Evolutionary conservation across 2,797 vertebrate species (phyloP), one percentile per base, ranked within the genome.

Genomic region (Agapornis canus): DNA sequence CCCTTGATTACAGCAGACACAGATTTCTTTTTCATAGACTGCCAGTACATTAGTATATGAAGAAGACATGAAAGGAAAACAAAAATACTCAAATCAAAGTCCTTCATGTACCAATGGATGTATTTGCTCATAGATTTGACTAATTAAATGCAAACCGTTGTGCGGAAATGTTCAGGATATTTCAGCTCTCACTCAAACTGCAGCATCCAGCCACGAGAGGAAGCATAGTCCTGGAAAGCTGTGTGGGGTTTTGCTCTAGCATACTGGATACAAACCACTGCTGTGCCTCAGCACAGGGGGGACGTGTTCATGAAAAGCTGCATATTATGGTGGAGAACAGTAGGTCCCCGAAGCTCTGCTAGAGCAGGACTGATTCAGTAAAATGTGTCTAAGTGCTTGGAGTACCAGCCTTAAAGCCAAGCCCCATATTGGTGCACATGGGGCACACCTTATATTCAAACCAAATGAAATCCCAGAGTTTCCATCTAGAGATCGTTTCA

Each of bases 1-100:
- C 54, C 81, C 63, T 86, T 92, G 91, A 93, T 94, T 92, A 94
- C 66, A 92, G 91, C 70, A 88, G 59, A 39, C 86, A 82, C 68
- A 86, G 76, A 91, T 92, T 94, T 76, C 72, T 91, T 93, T 95
- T 95, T 94, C 73, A 72, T 59, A 70, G 77, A 35, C 82, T 91
- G 90, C 70, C 85, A 82, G 49, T 60, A 39, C 26, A 57, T 51
- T 91, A 93, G 93, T 81, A 63, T 91, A 87, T 76, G 66, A 82
- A 91, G 48, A 76, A 77, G 69, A 77, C 65, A 92, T 19, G 54
- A 52, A 89, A 92, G 82, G 61, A 89, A 93, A 95, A 92, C 89
- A 94, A 78, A 95, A 91, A 72, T 32, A 68, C 52, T 85, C 60
- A 45, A 75, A 49, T 43, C 35, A 72, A 49, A 0, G 2, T 79